These are phyloP conservation scores for Athripsodes cinereus DNA, from an alignment of 2,888 invertebrate species.

Conservation along the genomic window DNA sequence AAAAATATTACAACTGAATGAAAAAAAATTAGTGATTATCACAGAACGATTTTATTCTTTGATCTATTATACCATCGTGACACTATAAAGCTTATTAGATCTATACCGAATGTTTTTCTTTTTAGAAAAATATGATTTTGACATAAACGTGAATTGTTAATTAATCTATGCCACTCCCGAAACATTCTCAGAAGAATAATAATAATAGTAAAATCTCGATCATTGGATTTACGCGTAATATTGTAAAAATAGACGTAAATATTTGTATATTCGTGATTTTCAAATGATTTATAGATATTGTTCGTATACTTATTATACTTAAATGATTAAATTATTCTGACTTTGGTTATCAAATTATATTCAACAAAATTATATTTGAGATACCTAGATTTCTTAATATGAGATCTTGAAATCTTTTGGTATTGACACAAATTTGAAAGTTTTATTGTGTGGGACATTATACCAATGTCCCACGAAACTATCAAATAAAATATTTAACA, in stretches of 20 bases:
- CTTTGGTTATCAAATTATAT: no score
- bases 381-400: no score
- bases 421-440: no score
- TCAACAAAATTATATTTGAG: no score
- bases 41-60: background rate
- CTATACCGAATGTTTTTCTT: background rate
- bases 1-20: background rate
- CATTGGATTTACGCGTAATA: background rate
- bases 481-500: no score
- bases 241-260: background rate
- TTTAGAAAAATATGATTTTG: background rate
- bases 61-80: background rate
- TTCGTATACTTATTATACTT: no score
- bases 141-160: background rate
- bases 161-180: background rate
- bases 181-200: background rate
- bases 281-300: background rate
- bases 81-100: background rate
- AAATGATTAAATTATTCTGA: no score
- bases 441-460: no score
- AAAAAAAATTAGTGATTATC: background rate
- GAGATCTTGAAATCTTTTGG: no score
- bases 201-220: background rate
- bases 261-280: background rate
- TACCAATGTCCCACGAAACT: no score